A percentile compares a stretch with the other conserved stretches of the same genome.
phyloP scores from a whole-genome alignment of 2,797 vertebrate species.

The Pterois miles region DNA sequence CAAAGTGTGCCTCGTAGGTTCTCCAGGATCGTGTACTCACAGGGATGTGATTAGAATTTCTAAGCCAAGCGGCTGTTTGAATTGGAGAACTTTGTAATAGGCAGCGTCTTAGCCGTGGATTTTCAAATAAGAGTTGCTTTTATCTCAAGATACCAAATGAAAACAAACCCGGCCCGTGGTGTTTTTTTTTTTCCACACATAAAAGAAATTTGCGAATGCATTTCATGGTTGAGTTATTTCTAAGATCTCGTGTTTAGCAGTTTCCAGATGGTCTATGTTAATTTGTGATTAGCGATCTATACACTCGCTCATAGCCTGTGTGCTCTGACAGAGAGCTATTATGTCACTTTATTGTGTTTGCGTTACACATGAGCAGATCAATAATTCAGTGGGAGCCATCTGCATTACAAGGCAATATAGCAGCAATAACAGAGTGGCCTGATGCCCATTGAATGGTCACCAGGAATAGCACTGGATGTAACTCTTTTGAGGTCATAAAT shows the following conservation, averaged over 20 bases:
- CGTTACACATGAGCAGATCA: slow-evolving; percentile 54
- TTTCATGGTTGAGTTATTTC: slow-evolving; percentile 16
- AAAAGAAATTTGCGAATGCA: slow-evolving; percentile 19
- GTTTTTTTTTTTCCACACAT: slow-evolving; percentile 30
- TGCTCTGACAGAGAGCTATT: slow-evolving; percentile 23
- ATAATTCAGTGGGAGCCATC: slow-evolving; percentile 60
- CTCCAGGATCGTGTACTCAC: slow-evolving; percentile 34
- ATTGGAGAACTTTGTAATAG: slow-evolving; percentile 23
- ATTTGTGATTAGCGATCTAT: slow-evolving; percentile 30
- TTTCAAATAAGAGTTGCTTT: slow-evolving; percentile 20
- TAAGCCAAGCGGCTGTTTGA: slow-evolving; percentile 19
- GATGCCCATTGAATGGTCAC: slow-evolving; percentile 14
- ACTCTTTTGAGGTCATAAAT: slow-evolving; percentile 21
- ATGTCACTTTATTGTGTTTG: slow-evolving; percentile 48
- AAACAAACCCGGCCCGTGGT: neutral
- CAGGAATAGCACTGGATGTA: slow-evolving; percentile 1
- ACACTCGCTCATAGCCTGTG: slow-evolving; percentile 7
- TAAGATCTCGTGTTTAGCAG: slow-evolving; percentile 1
- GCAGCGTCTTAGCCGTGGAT: slow-evolving; percentile 9
- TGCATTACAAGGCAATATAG: slow-evolving; percentile 52
- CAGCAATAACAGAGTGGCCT: slow-evolving; percentile 45
- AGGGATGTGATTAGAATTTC: slow-evolving; percentile 46
- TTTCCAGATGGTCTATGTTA: slow-evolving; percentile 39
- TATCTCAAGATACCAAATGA: slow-evolving; percentile 10
- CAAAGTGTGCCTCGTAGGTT: slow-evolving; percentile 36